Conservation (phyloP, 2,888 invertebrate species). For the Ectemnius continuus region DNA sequence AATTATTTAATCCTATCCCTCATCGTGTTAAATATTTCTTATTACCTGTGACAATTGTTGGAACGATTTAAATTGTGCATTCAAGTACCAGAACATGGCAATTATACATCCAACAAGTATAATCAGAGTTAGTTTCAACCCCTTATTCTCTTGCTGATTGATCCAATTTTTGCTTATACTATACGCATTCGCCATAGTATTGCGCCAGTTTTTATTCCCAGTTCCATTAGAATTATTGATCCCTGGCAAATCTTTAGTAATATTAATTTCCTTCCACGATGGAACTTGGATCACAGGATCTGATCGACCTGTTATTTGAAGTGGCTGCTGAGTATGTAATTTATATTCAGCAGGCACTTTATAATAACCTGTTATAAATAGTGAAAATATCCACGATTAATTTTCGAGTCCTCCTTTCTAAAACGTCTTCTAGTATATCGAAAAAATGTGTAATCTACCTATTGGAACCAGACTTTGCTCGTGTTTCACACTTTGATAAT, state of each 20-base stretch:
- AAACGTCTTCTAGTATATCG: too few relatives aligned
- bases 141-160: slow-evolving; percentile 88
- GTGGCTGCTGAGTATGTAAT: slow-evolving; percentile 70
- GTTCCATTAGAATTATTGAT: slow-evolving; percentile 10
- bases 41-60: slow-evolving; percentile 76
- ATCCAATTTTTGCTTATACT: slow-evolving; percentile 81
- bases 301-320: slow-evolving; percentile 75
- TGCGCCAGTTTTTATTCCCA: slow-evolving; percentile 58
- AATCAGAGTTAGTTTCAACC: slow-evolving; percentile 84
- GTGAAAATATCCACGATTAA: background rate
- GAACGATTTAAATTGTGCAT: slow-evolving; percentile 82
- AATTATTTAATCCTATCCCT: background rate
- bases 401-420: background rate
- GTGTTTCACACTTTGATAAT: slow-evolving; percentile 56
- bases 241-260: slow-evolving; percentile 20
- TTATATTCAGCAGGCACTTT: slow-evolving; percentile 73
- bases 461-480: slow-evolving; percentile 65
- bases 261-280: slow-evolving; percentile 26
- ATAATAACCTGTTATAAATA: slow-evolving; percentile 66
- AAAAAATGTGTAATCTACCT: slow-evolving; percentile 52
- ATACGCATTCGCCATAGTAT: slow-evolving; percentile 55
- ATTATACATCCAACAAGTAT: slow-evolving; percentile 84
- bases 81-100: slow-evolving; percentile 87
- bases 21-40: background rate
- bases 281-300: slow-evolving; percentile 69